Conservation (phyloP, 1,140 invertebrate genomes). For the Micrasema minimum region DNA sequence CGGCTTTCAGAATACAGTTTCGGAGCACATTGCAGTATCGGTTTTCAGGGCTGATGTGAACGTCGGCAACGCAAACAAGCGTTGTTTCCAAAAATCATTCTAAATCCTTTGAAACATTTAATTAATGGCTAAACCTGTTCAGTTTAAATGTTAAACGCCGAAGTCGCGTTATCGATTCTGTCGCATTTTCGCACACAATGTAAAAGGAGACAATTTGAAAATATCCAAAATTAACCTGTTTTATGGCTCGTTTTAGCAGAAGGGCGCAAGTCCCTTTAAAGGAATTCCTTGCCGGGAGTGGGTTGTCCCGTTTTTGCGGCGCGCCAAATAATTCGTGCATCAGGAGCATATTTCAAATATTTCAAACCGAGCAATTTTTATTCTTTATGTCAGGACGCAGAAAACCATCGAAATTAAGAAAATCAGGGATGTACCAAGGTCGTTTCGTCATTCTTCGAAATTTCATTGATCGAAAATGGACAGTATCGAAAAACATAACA, state of each 20-base stretch:
- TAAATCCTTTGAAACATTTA: no score
- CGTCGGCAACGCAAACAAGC: no score
- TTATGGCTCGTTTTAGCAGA: conserved; percentile 7
- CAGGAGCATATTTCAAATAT: conserved; percentile 35
- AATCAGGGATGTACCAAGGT: background rate
- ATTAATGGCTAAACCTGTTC: no score
- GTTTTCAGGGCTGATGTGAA: no score
- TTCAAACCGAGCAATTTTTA: conserved; percentile 32
- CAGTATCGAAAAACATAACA: no score
- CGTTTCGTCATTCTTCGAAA: no score
- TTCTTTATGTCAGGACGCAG: conserved; percentile 29
- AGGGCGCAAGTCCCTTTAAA: conserved; percentile 14
- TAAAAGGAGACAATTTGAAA: background rate
- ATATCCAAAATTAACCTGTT: conserved; percentile 27
- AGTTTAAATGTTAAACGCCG: no score
- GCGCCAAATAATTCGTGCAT: conserved; percentile 34
- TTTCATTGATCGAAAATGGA: background rate
- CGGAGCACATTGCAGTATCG: no score
- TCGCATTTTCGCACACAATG: no score
- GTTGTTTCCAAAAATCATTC: no score
- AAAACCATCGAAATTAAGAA: background rate
- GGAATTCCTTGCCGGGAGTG: conserved; percentile 21
- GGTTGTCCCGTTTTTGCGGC: conserved; percentile 28
- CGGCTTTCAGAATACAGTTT: no score
- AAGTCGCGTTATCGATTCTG: no score